A percentile compares a stretch with the other conserved stretches of the same genome.
Conservation (phyloP, 1,140 invertebrate genomes). For the Hyphantria cunea region DNA sequence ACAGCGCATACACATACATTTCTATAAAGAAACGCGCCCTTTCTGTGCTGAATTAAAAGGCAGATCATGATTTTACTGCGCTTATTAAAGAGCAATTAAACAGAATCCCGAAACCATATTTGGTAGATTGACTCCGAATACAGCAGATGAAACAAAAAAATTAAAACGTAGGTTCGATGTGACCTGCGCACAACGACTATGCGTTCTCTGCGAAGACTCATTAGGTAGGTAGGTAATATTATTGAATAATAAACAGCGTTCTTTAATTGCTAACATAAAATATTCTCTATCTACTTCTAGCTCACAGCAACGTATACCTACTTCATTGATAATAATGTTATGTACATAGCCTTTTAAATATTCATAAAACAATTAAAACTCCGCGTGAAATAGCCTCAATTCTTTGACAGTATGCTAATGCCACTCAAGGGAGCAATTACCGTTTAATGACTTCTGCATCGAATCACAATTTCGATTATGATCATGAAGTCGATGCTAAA, state of each 20-base stretch:
- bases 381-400: conserved; percentile 41
- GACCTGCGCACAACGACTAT: background rate
- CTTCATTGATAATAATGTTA: conserved; percentile 48
- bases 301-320: conserved; percentile 37
- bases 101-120: conserved; percentile 57
- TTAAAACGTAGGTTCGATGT: conserved; percentile 21
- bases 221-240: conserved; percentile 28
- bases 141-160: conserved; percentile 58
- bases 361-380: conserved; percentile 52
- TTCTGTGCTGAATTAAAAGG: conserved; percentile 48
- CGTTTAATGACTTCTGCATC: conserved; percentile 38
- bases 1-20: conserved; percentile 9
- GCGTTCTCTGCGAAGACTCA: conserved; percentile 24
- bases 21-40: conserved; percentile 21
- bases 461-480: conserved; percentile 31
- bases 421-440: conserved; percentile 32
- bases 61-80: conserved; percentile 61
- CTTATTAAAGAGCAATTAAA: conserved; percentile 64
- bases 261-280: conserved; percentile 52
- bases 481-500: conserved; percentile 30
- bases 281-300: conserved; percentile 32
- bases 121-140: conserved; percentile 39
- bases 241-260: conserved; percentile 43
- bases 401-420: conserved; percentile 45
- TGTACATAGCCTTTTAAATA: conserved; percentile 48